Conservation (phyloP, 2,888 invertebrate species). For the Argyresthia goedartella region DNA sequence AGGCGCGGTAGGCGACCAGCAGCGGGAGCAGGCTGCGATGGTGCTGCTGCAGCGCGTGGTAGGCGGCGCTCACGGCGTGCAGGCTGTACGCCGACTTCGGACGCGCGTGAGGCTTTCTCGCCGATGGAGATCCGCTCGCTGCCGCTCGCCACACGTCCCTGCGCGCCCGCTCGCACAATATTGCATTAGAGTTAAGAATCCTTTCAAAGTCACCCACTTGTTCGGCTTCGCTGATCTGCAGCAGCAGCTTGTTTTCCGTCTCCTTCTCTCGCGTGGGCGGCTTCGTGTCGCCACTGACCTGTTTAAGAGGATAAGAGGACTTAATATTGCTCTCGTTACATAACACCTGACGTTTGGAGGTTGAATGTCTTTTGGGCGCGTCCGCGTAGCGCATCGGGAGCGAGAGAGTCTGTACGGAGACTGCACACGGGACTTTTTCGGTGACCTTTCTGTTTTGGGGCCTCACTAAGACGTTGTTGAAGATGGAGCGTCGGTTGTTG, state of each 20-base stretch:
- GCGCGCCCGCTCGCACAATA: slow-evolving; percentile 53
- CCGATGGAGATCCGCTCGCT: slow-evolving; percentile 34
- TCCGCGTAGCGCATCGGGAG: slow-evolving; percentile 60
- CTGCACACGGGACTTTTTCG: slow-evolving; percentile 46
- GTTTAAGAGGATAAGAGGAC: slow-evolving; percentile 50
- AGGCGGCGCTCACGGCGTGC: slow-evolving; percentile 50
- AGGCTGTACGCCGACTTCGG: slow-evolving; percentile 57
- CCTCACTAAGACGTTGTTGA: slow-evolving; percentile 34
- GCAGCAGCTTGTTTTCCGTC: slow-evolving; percentile 64
- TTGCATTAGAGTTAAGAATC: slow-evolving; percentile 73
- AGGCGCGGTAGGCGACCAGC: slow-evolving; percentile 44
- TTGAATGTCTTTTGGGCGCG: slow-evolving; percentile 37
- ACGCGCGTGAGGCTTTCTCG: slow-evolving; percentile 35
- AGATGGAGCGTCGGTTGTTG: slow-evolving; percentile 20
- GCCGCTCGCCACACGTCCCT: slow-evolving; percentile 52
- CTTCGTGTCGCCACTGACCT: slow-evolving; percentile 60
- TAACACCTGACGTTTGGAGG: slow-evolving; percentile 37
- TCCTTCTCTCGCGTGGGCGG: slow-evolving; percentile 48
- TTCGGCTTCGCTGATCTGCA: slow-evolving; percentile 72
- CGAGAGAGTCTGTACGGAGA: slow-evolving; percentile 50
- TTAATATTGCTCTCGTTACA: slow-evolving; percentile 36
- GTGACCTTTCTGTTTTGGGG: slow-evolving; percentile 39
- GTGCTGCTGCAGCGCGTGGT: slow-evolving; percentile 60
- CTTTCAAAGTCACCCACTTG: slow-evolving; percentile 73
- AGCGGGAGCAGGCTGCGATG: slow-evolving; percentile 41